Base-by-base conservation (phyloP, 1,140 invertebrate species). In the Armadillidium nasatum region DNA sequence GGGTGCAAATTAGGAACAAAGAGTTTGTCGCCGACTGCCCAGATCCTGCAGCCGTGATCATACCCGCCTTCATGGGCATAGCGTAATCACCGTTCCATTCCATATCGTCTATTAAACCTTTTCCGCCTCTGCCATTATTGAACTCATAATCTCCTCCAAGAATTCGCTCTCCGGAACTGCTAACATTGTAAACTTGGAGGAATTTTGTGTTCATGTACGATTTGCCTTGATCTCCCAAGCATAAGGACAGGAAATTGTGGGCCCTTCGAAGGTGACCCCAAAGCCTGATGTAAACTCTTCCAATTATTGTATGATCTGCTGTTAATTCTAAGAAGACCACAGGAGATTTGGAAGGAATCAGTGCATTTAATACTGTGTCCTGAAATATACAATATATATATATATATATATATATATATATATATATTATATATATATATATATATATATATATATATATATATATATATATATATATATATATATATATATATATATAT, bases 1-100 rank as follows among this genome's bases (percentile, higher is more conserved):
- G 73, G 0, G 79, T 78, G 68, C 79, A 80, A 21, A 80, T 80
- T 46, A 76, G 76, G 69, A 80, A 80, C 71, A 78, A 76, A 7
- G 79, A 78, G 21, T 78, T 77, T 10, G 54, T 60, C 19, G 74
- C 76, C 33, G 66, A 71, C 19, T 75, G 67, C 9, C 72, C 71
- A 4, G 76, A 72, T 3, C 66, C 74, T 15, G 74, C 79, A 6
- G 79, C 76, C 2, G 79, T 80, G 23, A 80, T 50, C 72, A 80
- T 67, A 44, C 79, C 79, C 6, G 75, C 74, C 45, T 76, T 75
- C 79, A 80, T 80, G 43, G 79, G 75, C 79, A 76, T 78, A 10
- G 76, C 70, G 44, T 80, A 80, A n/a, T 77, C 77, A 13, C 77
- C 79, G n/a, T 78, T 71, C 43, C 21, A 76, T 50, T 80, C 79